Percentiles rank a stretch among this genome's conserved stretches.
These are phyloP conservation scores for Sula dactylatra DNA, from an alignment of 2,113 vertebrate genomes.

Conservation along the genomic window DNA sequence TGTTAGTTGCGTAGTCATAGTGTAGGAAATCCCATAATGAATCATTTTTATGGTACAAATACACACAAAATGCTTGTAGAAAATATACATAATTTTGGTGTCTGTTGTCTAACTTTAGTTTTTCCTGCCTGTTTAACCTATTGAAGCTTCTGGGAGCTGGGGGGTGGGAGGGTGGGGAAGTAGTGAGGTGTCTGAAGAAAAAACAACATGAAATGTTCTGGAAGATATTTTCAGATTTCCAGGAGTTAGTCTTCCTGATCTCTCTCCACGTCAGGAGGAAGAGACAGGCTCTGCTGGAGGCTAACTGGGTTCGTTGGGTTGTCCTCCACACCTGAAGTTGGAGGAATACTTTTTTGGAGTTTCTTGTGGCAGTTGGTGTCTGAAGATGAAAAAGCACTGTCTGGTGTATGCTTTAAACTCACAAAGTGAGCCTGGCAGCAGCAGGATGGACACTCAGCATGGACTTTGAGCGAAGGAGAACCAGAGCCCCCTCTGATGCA, in stretches of 20 bases:
- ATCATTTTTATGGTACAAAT: not conserved
- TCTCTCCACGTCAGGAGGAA: not conserved
- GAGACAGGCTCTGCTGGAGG: not conserved
- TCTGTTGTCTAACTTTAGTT: not conserved
- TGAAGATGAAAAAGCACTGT: not conserved
- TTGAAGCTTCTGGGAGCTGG: not conserved
- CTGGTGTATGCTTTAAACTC: not conserved
- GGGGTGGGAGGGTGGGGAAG: no score
- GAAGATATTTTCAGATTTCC: not conserved
- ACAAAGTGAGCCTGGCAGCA: not conserved
- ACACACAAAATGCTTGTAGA: not conserved
- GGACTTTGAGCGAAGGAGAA: not conserved
- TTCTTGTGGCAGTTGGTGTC: not conserved
- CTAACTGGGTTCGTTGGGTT: not conserved
- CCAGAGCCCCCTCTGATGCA: not conserved
- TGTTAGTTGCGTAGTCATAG: not conserved
- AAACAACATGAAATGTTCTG: not conserved
- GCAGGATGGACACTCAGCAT: not conserved
- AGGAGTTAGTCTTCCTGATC: not conserved
- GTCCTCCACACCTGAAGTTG: not conserved
- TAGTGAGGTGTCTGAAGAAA: not conserved
- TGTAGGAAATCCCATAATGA: not conserved
- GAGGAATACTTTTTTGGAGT: not conserved
- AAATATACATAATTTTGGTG: not conserved
- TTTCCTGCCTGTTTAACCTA: not conserved